Evolutionary conservation across 1,140 invertebrate species (phyloP), one percentile per base, ranked within the genome.

Genomic region (Nasonia vitripennis): DNA sequence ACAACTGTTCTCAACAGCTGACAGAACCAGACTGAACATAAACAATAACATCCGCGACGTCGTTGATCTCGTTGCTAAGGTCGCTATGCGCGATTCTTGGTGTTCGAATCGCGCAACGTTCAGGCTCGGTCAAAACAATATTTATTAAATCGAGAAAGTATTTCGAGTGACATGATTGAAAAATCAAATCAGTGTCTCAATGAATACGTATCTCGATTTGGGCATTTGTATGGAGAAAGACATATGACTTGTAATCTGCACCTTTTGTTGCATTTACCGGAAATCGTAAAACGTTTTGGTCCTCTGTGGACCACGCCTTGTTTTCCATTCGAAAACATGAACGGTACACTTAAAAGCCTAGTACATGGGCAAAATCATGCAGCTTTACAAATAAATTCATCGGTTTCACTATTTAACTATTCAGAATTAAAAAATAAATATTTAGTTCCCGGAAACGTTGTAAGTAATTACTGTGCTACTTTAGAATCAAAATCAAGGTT

Each of bases 241-340:
- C 37, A 73, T 67, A 62, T 68, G 62, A 77, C 67, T 2, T 70
- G 71, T n/a, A 87, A 86, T 73, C 0, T 87, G 10, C 83, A 87
- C 71, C 55, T 73, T 14, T 48, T 87, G 10, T 80, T 86, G 37
- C 87, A 87, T 77, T 62, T 88, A 48, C 70, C 84, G 17, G 67
- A 81, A 67, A 23, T 34, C 34, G 86, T 88, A 3, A 27, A 67
- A 48, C 48, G 62, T 1, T 78, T 86, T 17, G 87, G 86, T 2
- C 87, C 84, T 4, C 55, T 88, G 20, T 88, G 70, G 68, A 75
- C 83, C n/a, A 37, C 51, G 48, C 78, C 86, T 45, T 88, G 81
- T 81, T 88, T 83, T 79, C 31, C 41, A 23, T 88, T 79, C 41
- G 84, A 88, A 82, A 75, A 88, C 81, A 68, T 88, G 6, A 88